Evolutionary conservation across 2,888 invertebrate species (phyloP).

Genomic region (Steinernema hermaphroditum): DNA sequence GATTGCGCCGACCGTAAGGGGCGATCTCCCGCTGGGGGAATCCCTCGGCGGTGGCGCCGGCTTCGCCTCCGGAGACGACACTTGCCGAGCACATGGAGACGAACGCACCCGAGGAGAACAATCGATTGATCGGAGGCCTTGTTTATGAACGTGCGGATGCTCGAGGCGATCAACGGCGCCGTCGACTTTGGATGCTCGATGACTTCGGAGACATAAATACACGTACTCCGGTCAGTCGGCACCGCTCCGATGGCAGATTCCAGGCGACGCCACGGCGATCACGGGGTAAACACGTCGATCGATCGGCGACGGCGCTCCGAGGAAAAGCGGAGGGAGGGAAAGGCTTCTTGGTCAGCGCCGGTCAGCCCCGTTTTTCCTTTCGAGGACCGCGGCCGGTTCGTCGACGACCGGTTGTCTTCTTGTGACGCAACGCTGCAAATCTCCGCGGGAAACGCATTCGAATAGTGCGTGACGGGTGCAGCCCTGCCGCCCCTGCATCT

Average conservation of each 20-base stretch:
- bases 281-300: constrained; percentile 23
- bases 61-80: too few relatives aligned
- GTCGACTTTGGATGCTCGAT: constrained; percentile 31
- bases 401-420: constrained; percentile 13
- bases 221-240: constrained; percentile 9
- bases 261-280: background rate
- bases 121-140: background rate
- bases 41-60: too few relatives aligned
- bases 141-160: background rate
- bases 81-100: too few relatives aligned
- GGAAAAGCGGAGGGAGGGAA: too few relatives aligned
- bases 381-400: background rate
- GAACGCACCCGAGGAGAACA: background rate
- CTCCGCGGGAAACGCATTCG: background rate
- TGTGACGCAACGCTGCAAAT: background rate
- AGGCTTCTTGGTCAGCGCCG: background rate
- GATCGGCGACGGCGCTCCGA: background rate
- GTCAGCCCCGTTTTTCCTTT: background rate
- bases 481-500: background rate
- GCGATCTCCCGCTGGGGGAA: too few relatives aligned
- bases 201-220: constrained; percentile 21
- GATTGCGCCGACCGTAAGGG: background rate
- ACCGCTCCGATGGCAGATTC: constrained; percentile 18
- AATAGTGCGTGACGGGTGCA: background rate
- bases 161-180: constrained; percentile 3